Evolutionary conservation across 1,140 invertebrate genomes (phyloP), one percentile per base, ranked within the genome.

Genomic region (Anagrus nilaparvatae): DNA sequence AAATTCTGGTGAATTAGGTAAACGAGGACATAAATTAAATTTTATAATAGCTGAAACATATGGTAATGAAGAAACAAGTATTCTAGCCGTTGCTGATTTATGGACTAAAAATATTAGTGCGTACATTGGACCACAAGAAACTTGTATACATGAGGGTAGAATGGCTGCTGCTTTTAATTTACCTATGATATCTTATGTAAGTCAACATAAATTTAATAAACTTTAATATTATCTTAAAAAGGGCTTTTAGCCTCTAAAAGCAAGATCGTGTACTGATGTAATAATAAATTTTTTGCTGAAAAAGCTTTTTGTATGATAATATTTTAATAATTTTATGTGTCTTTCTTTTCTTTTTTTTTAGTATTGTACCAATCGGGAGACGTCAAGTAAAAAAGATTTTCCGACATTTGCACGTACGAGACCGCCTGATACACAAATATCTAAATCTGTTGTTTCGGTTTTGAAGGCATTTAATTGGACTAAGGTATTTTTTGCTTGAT

Each of bases 151-250:
- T 60, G 94, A 97, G 63, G 93, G 87, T 0, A 77, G 82, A 40
- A 87, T 97, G 77, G 93, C 94, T 0, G 86, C 91, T 1, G 82
- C 90, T n/a, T 93, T 96, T 62, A 94, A 97, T 65, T 68, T 97
- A 18, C 80, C 80, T 5, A 86, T 87, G 82, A 82, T 86, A 54
- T 85, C 82, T 44, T 86, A 86, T 55, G 82, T 87, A 61, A 77
- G 80, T n/a, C n/a, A 33, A 36, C 10, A 43, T 29, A 16, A 21
- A 7, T 9, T 27, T 34, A 6, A 23, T 13, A 25, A 38, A 30
- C 43, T 24, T 45, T 37, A 13, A n/a, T n/a, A n/a, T n/a, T n/a
- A n/a, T n/a, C n/a, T n/a, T n/a, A n/a, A n/a, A n/a, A n/a, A n/a
- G n/a, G n/a, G n/a, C n/a, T n/a, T n/a, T n/a, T n/a, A n/a, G n/a